Conservation (phyloP, 2,113 vertebrate species). For the Lathamus discolor region DNA sequence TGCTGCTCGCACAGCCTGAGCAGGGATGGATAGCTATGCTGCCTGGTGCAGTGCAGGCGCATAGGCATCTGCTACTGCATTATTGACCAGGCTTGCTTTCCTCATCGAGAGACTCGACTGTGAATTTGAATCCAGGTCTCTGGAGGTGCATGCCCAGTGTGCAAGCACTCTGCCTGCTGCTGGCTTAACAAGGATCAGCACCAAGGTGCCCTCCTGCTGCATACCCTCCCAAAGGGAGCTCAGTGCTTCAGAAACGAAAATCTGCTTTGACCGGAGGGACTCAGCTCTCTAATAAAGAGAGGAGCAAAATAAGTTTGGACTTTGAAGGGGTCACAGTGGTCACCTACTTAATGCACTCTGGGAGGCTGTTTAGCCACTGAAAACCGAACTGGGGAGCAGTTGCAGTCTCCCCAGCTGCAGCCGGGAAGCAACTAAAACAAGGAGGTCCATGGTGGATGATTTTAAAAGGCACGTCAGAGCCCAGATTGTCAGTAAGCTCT, state of each 20-base stretch:
- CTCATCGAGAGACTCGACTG: not conserved
- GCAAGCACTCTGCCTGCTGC: not conserved
- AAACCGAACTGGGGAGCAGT: not conserved
- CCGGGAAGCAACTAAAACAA: not conserved
- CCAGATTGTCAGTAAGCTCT: not conserved
- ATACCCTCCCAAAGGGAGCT: not conserved
- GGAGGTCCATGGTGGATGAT: not conserved
- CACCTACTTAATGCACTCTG: not conserved
- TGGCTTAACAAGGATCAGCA: not conserved
- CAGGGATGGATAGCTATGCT: not conserved
- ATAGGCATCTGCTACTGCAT: not conserved
- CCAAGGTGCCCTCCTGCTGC: not conserved
- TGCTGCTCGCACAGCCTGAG: not conserved
- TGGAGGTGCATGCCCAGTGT: not conserved
- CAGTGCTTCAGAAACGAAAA: not conserved
- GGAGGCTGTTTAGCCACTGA: not conserved
- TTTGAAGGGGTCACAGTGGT: not conserved
- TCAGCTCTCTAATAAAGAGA: not conserved
- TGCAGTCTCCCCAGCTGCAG: accelerated
- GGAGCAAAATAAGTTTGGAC: not conserved
- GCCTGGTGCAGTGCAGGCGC: not conserved
- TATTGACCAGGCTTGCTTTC: not conserved
- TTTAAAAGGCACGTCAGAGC: not conserved
- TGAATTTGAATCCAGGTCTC: not conserved
- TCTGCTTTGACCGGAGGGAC: not conserved